A percentile compares a stretch with the other conserved stretches of the same genome.
phyloP scores from a whole-genome alignment of 2,113 vertebrate species.

The Solea solea region DNA sequence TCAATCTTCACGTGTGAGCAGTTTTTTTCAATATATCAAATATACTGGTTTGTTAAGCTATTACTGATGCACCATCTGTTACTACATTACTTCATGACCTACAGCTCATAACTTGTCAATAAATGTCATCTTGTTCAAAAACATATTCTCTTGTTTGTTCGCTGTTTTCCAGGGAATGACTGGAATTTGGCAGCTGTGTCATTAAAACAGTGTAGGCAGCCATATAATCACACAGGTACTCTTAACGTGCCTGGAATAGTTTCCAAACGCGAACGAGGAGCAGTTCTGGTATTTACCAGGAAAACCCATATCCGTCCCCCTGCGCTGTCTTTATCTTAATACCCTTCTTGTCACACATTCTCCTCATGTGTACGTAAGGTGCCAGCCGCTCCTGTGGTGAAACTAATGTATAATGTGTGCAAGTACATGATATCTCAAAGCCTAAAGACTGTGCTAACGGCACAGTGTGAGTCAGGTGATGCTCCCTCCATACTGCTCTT shows the following conservation, averaged over 20 bases:
- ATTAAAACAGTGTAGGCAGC: slow-evolving; percentile 30
- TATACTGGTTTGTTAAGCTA: slow-evolving; percentile 41
- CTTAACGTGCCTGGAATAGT: slow-evolving; percentile 52
- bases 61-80: slow-evolving; percentile 48
- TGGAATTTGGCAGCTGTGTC: slow-evolving; percentile 47
- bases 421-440: background rate
- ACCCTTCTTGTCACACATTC: slow-evolving; percentile 10
- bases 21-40: slow-evolving; percentile 22
- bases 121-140: slow-evolving; percentile 52
- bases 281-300: slow-evolving; percentile 44
- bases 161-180: slow-evolving; percentile 33
- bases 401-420: background rate
- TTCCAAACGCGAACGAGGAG: slow-evolving; percentile 39
- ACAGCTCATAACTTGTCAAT: slow-evolving; percentile 54
- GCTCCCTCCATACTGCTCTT: background rate
- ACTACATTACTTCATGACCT: slow-evolving; percentile 56
- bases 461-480: slow-evolving; percentile 15
- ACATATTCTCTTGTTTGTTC: background rate
- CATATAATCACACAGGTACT: slow-evolving; percentile 54
- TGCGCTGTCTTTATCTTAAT: background rate
- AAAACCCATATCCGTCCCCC: slow-evolving; percentile 38
- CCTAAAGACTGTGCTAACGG: slow-evolving; percentile 22
- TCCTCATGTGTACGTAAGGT: slow-evolving; percentile 19
- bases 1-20: slow-evolving; percentile 36
- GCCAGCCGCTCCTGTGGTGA: background rate